Evolutionary conservation across 2,888 invertebrate species (phyloP), one percentile per base, ranked within the genome.

Genomic region (Acronicta aceris): DNA sequence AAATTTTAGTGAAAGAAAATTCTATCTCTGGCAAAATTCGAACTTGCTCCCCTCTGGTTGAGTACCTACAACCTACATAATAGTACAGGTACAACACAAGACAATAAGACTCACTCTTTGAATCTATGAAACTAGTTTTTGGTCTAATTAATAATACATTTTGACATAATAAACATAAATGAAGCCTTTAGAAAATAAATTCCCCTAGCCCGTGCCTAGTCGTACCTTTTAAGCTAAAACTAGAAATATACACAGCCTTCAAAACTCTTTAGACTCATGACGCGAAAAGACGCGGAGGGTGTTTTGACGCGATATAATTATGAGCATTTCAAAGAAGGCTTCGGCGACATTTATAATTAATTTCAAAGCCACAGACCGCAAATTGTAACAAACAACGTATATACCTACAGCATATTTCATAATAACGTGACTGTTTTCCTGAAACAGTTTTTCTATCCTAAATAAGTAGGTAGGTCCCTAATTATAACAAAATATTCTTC

Each of bases 401-500:
- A 30, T 30, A 27, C 27, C 27, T 50, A 40, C n/a, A 21, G 43
- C 41, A 46, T 45, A 59, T 45, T 59, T 45, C 30, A 59, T 30
- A 59, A 55, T 59, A 48, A 48, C 25, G 30, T 36, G 27, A 36
- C 47, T 68, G 60, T 67, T 68, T 72, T 49, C 43, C 59, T 65
- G 9, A 5, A n/a, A 50, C 46, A 71, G 71, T 6, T 27, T 25
- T 2, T 27, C 5, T 27, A 27, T 5, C 7, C 7, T 27, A 27
- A 27, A 27, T 27, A 27, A 27, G 6, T 2, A 25, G 25, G 5
- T 2, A 25, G 25, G n/a, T n/a, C n/a, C n/a, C n/a, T n/a, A n/a
- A n/a, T n/a, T n/a, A n/a, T n/a, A 21, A 21, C 4, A 21, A 21
- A 21, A 21, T 21, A 21, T 3, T 21, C 21, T 3, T 21, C 21